Evolutionary conservation across 92 coral and sea anemone species (phyloP), one percentile per base, ranked within the genome.

Genomic region (Parazoanthus atlanticus): DNA sequence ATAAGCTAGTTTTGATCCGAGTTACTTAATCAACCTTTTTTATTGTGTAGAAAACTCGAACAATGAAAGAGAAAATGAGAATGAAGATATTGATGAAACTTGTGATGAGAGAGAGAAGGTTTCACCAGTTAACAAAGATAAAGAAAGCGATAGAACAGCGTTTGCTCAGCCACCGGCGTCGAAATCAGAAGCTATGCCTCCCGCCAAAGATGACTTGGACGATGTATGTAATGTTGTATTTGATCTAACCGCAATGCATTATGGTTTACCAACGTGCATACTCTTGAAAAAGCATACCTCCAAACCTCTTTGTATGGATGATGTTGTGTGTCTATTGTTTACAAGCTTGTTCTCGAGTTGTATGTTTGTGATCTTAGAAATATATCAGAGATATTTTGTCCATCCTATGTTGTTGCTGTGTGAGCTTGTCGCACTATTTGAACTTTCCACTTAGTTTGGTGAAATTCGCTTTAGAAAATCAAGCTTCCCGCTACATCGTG

Each of bases 101-200:
- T 40, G 61, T 69, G 86, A 43, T 46, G 87, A 70, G 33, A 67
- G 26, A 38, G 87, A 40, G 41, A 71, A 29, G 6, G 77, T 3
- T 43, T 25, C 28, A 38, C 26, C 17, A 6, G 66, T 70, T 43
- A 40, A 69, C 32, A 33, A 49, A 16, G 78, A 31, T 28, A 84
- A 32, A 15, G 21, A 66, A 70, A 54, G 52, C 15, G 64, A 70
- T 16, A 46, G 25, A 29, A 10, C 17, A 7, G 46, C 70, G 13
- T 21, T 29, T 13, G 29, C 41, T 8, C 77, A 69, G 30, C 54
- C 75, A 21, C 6, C 32, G 28, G 19, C 30, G 33, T 56, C 74
- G 31, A 65, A 81, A 31, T 19, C 47, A 15, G 9, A 58, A 82
- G 10, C 76, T 58, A 38, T 76, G 34, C 43, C 36, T 16, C 65